A percentile compares a stretch with the other conserved stretches of the same genome.
phyloP scores from a whole-genome alignment of 1,140 invertebrate genomes.

The Scaptomyza graminum region DNA sequence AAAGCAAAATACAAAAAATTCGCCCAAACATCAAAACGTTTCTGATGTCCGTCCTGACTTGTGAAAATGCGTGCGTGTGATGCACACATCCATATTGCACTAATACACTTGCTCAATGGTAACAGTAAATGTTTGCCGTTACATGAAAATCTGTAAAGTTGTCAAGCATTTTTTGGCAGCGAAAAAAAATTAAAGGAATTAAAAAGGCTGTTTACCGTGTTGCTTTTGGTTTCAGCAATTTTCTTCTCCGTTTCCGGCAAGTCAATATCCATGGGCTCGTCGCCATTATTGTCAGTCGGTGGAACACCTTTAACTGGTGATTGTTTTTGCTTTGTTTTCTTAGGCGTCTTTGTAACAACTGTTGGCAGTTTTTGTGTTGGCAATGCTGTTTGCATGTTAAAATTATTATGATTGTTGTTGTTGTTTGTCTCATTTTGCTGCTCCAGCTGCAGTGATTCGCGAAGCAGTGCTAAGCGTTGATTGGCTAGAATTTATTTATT shows the following conservation, averaged over 20 bases:
- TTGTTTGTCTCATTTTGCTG: constrained; percentile 17
- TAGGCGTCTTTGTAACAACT: not conserved
- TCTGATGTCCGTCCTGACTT: too few species aligned
- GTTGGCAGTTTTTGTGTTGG: not conserved
- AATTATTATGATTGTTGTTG: constrained; percentile 1
- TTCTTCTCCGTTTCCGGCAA: not conserved
- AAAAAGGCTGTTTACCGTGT: not conserved
- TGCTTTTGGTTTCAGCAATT: not conserved
- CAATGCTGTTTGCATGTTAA: not conserved
- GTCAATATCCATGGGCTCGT: constrained; percentile 59
- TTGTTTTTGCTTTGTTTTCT: not conserved
- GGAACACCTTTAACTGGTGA: too few species aligned
- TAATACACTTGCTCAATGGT: too few species aligned
- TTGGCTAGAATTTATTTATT: too few species aligned
- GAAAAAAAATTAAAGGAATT: not conserved
- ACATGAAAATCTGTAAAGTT: not conserved
- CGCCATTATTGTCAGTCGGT: constrained; percentile 15
- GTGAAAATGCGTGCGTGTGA: too few species aligned
- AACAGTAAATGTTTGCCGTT: too few species aligned
- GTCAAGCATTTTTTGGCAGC: too few species aligned
- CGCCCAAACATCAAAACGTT: too few species aligned
- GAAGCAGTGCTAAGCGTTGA: constrained; percentile 38
- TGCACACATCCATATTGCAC: too few species aligned
- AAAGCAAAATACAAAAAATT: too few species aligned
- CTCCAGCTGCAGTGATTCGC: constrained; percentile 23